Base-by-base conservation (phyloP, 2,888 invertebrate genomes). In the Torymus texanus region DNA sequence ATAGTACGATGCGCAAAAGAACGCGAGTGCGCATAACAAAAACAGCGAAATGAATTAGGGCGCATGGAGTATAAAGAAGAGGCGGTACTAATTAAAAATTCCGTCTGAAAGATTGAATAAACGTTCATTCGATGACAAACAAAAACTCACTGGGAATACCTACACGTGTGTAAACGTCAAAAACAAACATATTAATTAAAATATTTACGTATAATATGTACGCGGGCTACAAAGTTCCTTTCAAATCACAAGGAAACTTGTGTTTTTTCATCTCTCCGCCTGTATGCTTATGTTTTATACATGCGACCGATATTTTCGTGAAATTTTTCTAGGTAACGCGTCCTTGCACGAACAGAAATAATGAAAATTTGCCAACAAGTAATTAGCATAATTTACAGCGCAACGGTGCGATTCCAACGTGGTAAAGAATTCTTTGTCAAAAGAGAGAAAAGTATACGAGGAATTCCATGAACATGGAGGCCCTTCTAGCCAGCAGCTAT, bases 301-400 rank as follows among this genome's bases (percentile, higher is more conserved):
- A 41, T 8, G 16, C 41, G 11, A 21, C 3, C 65, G 65, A 72
- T 56, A 56, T 56, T 56, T 18, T 65, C 21, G 41, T n/a, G 16
- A 65, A 74, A 56, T 74, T 65, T 74, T 74, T 65, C 29, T 10
- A 12, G 21, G 18, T 8, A 13, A 21, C 2, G 21, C 24, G 11
- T 11, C 4, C n/a, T n/a, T n/a, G 50, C 71, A 59, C 78, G 72
- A 41, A 41, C 65, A 71, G 73, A 73, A 79, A 76, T 78, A 82
- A 81, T 82, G 71, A 75, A 71, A 75, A 75, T 70, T 59, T 56
- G 61, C 8, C 41, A 41, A 62, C 70, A 67, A 72, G 78, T 71
- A 75, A 75, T 75, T 75, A 75, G 79, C 71, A 75, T 75, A 79
- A 72, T 79, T 74, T 62, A 68, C 63, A 66, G 50, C 13, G 21